phyloP scores from a whole-genome alignment of 2,797 vertebrate genomes.

The Mareca penelope region DNA sequence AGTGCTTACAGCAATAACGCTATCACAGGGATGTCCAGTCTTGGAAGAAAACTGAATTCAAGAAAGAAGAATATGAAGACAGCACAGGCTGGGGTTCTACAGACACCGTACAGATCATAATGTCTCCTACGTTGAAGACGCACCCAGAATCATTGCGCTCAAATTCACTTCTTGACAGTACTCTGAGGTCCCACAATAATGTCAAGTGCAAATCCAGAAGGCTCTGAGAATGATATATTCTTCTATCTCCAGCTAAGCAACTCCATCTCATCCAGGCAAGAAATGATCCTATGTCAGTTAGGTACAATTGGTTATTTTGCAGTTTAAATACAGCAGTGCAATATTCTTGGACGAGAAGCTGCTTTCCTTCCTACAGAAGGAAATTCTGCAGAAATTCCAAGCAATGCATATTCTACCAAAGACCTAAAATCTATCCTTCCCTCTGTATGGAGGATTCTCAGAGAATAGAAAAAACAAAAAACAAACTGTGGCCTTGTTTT shows the following conservation, averaged over 20 bases:
- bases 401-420: background rate
- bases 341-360: background rate
- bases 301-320: background rate
- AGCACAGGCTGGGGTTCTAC: background rate
- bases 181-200: background rate
- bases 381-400: background rate
- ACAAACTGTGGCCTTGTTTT: background rate
- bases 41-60: background rate
- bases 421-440: background rate
- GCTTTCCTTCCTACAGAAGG: background rate
- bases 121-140: background rate
- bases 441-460: background rate
- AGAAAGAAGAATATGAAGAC: background rate
- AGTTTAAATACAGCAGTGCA: background rate
- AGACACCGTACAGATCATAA: background rate
- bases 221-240: background rate
- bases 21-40: background rate
- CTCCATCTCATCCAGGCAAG: background rate
- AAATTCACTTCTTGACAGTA: background rate
- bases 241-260: background rate
- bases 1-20: background rate
- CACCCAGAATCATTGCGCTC: background rate
- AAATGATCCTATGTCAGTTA: background rate
- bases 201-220: background rate
- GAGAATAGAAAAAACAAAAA: background rate